These are phyloP conservation scores for Ditylenchus weischeri DNA, from an alignment of 2,888 invertebrate species.

Conservation along the genomic window DNA sequence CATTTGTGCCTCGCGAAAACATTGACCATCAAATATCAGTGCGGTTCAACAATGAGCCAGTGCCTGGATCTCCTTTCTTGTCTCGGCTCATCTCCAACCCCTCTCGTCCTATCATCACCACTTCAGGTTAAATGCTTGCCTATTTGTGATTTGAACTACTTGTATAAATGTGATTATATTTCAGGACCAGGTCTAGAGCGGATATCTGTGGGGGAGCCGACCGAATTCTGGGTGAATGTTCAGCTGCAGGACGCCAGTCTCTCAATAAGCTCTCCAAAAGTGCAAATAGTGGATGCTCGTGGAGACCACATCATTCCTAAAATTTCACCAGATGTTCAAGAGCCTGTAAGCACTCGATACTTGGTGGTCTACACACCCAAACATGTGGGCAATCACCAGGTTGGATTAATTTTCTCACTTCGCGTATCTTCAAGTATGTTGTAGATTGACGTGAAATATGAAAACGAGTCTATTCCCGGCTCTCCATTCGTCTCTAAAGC, in stretches of 20 bases:
- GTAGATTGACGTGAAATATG: constrained; percentile 46
- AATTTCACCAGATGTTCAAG: constrained; percentile 35
- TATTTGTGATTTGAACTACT: not conserved
- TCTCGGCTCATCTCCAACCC: constrained; percentile 76
- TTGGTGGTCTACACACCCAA: constrained; percentile 74
- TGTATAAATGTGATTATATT: constrained; percentile 57
- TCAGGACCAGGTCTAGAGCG: constrained; percentile 71
- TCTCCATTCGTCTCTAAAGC: constrained; percentile 61
- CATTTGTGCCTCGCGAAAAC: constrained; percentile 55
- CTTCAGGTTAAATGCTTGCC: not conserved
- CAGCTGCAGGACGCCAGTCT: constrained; percentile 5
- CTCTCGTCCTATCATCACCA: not conserved
- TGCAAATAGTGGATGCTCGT: constrained; percentile 47
- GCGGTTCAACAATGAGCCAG: constrained; percentile 64
- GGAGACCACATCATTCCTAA: constrained; percentile 45
- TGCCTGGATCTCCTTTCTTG: constrained; percentile 84
- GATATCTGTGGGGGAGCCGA: constrained; percentile 70
- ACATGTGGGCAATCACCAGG: constrained; percentile 67
- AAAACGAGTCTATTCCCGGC: constrained; percentile 48
- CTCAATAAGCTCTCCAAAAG: constrained; percentile 33
- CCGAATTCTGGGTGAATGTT: constrained; percentile 62
- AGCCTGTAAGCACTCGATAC: constrained; percentile 35
- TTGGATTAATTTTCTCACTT: constrained; percentile 11
- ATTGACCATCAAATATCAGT: constrained; percentile 56
- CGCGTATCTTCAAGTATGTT: not conserved